Conservation (phyloP, 1,140 invertebrate species). For the Papilio glaucus region DNA sequence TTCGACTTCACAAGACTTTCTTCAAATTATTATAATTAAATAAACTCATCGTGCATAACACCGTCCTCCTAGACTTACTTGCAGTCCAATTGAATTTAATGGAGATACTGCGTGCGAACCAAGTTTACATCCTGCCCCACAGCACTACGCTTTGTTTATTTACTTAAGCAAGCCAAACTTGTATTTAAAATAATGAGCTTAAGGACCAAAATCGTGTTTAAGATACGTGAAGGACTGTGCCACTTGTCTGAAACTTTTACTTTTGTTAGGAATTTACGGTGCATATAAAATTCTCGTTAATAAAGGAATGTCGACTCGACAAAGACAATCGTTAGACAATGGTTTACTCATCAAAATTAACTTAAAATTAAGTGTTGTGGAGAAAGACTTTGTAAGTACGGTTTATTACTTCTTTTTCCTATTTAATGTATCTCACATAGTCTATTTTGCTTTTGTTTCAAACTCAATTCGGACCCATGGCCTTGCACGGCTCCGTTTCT, state of each 20-base stretch:
- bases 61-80: constrained; percentile 46
- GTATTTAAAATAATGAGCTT: not conserved
- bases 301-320: constrained; percentile 1
- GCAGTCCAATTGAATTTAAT: constrained; percentile 68
- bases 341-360: not conserved
- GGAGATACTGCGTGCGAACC: constrained; percentile 50
- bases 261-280: not conserved
- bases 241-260: not conserved
- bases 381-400: not conserved
- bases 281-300: not conserved
- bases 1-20: too few species aligned
- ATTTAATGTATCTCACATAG: not conserved
- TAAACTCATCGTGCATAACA: constrained; percentile 39
- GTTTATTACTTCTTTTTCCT: not conserved
- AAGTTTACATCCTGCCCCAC: constrained; percentile 32
- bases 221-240: not conserved
- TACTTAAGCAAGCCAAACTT: not conserved
- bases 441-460: too few species aligned
- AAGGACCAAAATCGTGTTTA: not conserved
- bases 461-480: too few species aligned
- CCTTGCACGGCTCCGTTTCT: too few species aligned
- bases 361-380: not conserved
- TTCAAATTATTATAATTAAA: too few species aligned
- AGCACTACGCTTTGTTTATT: constrained; percentile 2
- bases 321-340: not conserved